Percentiles rank a stretch among this genome's conserved stretches.
Evolutionary conservation across 1,140 invertebrate genomes (phyloP).

Genomic region (Cotesia chilonis): DNA sequence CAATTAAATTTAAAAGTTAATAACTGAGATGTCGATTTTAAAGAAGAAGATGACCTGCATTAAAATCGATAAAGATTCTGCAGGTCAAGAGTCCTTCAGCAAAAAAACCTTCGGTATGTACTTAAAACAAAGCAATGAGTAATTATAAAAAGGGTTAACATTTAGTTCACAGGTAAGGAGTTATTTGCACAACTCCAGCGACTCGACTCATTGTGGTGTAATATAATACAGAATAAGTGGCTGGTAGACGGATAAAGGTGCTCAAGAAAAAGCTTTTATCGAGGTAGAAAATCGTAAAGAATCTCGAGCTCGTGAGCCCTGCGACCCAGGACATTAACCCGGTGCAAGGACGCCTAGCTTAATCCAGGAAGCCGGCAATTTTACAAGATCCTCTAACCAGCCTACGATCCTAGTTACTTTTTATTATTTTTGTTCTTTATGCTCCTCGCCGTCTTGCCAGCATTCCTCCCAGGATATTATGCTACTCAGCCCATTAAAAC

Average conservation of each 20-base stretch:
- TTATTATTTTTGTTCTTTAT: background rate
- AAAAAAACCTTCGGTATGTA: too few species aligned
- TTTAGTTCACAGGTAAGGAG: background rate
- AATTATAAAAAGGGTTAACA: constrained; percentile 18
- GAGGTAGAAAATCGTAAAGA: constrained; percentile 1
- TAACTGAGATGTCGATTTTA: background rate
- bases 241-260: background rate
- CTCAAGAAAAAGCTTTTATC: constrained; percentile 11
- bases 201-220: too few species aligned
- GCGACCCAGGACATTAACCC: constrained; percentile 40
- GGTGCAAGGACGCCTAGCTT: constrained; percentile 39
- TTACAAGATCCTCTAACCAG: constrained; percentile 21
- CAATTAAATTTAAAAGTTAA: too few species aligned
- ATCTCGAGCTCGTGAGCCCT: constrained; percentile 15
- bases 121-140: background rate
- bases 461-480: too few species aligned
- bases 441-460: too few species aligned
- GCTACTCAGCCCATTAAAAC: too few species aligned
- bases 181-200: too few species aligned
- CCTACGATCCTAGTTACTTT: constrained; percentile 2
- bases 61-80: too few species aligned
- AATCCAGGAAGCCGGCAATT: constrained; percentile 37
- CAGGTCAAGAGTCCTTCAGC: too few species aligned
- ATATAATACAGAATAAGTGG: background rate
- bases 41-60: background rate